A percentile compares a stretch with the other conserved stretches of the same genome.
Evolutionary conservation across 2,797 vertebrate genomes (phyloP).

Genomic region (Huso huso): DNA sequence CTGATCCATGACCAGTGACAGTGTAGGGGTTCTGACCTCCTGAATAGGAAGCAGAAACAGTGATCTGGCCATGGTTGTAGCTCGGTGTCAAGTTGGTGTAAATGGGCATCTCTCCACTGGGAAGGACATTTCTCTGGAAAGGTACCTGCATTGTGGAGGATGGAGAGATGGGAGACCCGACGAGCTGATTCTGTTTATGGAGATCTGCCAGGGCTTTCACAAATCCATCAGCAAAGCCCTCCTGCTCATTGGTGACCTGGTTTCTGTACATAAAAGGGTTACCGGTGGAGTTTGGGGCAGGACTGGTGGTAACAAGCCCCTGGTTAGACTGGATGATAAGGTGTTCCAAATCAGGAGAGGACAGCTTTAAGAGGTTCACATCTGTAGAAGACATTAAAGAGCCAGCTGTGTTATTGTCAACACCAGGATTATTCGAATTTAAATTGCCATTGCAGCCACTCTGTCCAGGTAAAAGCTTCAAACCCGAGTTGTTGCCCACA

Average conservation of each 20-base stretch:
- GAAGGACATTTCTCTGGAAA: conserved; percentile 61
- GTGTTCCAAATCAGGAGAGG: conserved; percentile 58
- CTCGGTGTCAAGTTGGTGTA: conserved; percentile 70
- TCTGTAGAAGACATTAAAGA: conserved; percentile 46
- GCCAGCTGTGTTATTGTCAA: conserved; percentile 30
- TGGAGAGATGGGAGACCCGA: conserved; percentile 61
- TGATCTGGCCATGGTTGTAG: conserved; percentile 60
- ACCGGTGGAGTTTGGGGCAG: conserved; percentile 32
- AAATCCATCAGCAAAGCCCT: conserved; percentile 78
- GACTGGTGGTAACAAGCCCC: conserved; percentile 56
- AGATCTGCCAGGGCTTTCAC: conserved; percentile 78
- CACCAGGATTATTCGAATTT: conserved; percentile 36
- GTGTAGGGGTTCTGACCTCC: conserved; percentile 41
- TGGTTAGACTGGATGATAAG: conserved; percentile 65
- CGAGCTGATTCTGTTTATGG: conserved; percentile 81
- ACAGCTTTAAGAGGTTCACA: conserved; percentile 56
- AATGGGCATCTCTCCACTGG: conserved; percentile 57
- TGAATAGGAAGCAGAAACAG: conserved; percentile 40
- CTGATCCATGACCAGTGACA: conserved; percentile 25
- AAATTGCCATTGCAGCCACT: conserved; percentile 32
- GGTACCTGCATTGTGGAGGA: conserved; percentile 53
- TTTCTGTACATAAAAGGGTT: conserved; percentile 53
- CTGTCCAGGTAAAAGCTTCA: conserved; percentile 35
- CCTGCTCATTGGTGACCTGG: conserved; percentile 74
- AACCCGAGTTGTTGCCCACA: conserved; percentile 18